These are phyloP conservation scores for Lycocerus yunnanus DNA, from an alignment of 2,888 invertebrate genomes.

Conservation along the genomic window DNA sequence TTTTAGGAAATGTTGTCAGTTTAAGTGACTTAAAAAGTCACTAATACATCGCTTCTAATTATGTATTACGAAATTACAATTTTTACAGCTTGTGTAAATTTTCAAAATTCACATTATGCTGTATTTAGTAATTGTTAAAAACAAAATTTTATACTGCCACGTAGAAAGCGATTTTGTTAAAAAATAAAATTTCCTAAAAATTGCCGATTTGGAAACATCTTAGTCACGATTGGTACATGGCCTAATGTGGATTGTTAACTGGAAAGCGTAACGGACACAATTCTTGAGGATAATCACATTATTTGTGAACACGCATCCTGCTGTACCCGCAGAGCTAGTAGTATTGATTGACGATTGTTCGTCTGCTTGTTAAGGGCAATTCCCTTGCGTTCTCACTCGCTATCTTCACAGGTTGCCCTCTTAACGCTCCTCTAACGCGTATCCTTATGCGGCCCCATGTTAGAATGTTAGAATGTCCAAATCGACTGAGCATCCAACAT, in stretches of 20 bases:
- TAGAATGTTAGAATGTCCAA: slow-evolving; percentile 21
- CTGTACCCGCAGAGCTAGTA: slow-evolving; percentile 37
- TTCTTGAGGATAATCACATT: slow-evolving; percentile 48
- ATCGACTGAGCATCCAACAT: slow-evolving; percentile 20
- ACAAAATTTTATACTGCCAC: background rate
- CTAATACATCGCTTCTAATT: background rate
- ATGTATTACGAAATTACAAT: background rate
- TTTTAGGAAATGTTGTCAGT: slow-evolving; percentile 1
- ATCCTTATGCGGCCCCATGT: slow-evolving; percentile 29
- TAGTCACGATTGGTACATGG: background rate
- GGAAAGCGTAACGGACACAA: slow-evolving; percentile 26
- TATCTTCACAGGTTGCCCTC: slow-evolving; percentile 44
- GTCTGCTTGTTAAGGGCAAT: slow-evolving; percentile 49
- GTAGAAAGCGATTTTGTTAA: background rate
- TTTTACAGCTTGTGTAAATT: no score
- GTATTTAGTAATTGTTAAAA: no score
- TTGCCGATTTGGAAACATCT: background rate
- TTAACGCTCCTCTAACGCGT: slow-evolving; percentile 36
- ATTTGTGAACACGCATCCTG: slow-evolving; percentile 46
- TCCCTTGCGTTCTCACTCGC: slow-evolving; percentile 44
- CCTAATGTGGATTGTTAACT: slow-evolving; percentile 5
- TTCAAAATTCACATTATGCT: no score
- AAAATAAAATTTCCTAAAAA: background rate
- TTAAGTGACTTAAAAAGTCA: background rate
- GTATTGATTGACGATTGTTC: slow-evolving; percentile 53